A percentile compares a stretch with the other conserved stretches of the same genome.
These are phyloP conservation scores for Torymus tubicola DNA, from an alignment of 2,888 invertebrate genomes.

Conservation along the genomic window DNA sequence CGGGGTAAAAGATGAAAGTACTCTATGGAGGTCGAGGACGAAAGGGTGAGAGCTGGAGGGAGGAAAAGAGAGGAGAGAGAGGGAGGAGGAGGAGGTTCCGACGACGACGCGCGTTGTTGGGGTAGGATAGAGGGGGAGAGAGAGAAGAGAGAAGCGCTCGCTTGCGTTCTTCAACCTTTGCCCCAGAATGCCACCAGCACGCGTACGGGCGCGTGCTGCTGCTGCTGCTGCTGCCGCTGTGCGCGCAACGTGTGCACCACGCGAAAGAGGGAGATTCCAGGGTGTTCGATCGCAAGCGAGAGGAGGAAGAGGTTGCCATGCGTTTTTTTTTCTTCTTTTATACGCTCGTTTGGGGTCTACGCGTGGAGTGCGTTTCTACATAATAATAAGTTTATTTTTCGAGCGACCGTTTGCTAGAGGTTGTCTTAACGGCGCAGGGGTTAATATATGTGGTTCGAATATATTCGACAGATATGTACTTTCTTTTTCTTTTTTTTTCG, in stretches of 20 bases:
- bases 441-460: no score
- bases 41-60: conserved; percentile 53
- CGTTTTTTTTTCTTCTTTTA: no score
- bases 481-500: no score
- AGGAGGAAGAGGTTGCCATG: not conserved
- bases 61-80: conserved; percentile 49
- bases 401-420: no score
- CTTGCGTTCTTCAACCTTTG: conserved; percentile 76
- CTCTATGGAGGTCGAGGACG: conserved; percentile 62
- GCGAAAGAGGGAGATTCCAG: not conserved
- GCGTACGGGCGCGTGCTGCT: not conserved
- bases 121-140: conserved; percentile 29
- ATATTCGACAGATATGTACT: no score
- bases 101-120: no score
- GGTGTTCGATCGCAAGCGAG: conserved; percentile 6
- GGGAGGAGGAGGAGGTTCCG: conserved; percentile 6
- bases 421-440: no score
- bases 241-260: not conserved
- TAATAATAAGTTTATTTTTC: no score
- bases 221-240: no score
- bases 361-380: no score
- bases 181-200: conserved; percentile 68
- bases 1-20: conserved; percentile 59
- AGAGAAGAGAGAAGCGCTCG: conserved; percentile 61
- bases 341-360: no score